phyloP scores from a whole-genome alignment of 2,113 vertebrate species.

The Notiomystis cincta region DNA sequence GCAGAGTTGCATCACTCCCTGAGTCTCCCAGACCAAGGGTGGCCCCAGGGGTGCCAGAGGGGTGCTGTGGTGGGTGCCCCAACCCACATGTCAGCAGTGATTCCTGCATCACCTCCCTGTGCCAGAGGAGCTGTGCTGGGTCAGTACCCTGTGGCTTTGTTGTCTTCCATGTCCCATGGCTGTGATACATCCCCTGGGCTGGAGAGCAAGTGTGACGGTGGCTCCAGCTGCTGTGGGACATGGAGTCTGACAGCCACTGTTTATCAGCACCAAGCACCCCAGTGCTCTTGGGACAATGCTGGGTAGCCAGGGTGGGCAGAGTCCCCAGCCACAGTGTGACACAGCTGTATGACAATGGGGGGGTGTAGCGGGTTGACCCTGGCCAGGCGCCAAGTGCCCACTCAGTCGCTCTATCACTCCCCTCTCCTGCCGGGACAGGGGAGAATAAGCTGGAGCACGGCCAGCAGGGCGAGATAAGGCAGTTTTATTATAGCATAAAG shows the following conservation, averaged over 20 bases:
- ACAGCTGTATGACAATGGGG: neutral
- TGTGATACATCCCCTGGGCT: rapidly evolving
- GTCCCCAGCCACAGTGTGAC: too few relatives aligned
- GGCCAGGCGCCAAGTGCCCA: too few relatives aligned
- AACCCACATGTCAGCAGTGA: rapidly evolving
- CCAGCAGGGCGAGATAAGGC: too few relatives aligned
- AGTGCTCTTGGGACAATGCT: neutral
- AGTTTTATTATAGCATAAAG: too few relatives aligned
- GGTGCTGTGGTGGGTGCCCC: neutral
- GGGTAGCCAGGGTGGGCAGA: neutral
- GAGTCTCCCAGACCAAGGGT: neutral
- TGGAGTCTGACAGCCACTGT: neutral
- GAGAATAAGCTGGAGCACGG: too few relatives aligned
- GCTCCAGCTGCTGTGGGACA: neutral
- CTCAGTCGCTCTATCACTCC: too few relatives aligned
- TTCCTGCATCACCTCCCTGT: neutral
- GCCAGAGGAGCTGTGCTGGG: neutral
- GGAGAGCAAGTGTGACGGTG: rapidly evolving
- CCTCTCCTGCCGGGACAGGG: too few relatives aligned
- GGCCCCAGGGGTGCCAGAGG: neutral
- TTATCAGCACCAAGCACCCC: neutral
- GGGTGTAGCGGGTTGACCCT: too few relatives aligned
- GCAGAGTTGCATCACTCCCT: rapidly evolving
- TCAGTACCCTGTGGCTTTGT: neutral
- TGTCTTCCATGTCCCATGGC: rapidly evolving